Base-by-base conservation (phyloP, 2,888 invertebrate species). In the Rhagonycha fulva region DNA sequence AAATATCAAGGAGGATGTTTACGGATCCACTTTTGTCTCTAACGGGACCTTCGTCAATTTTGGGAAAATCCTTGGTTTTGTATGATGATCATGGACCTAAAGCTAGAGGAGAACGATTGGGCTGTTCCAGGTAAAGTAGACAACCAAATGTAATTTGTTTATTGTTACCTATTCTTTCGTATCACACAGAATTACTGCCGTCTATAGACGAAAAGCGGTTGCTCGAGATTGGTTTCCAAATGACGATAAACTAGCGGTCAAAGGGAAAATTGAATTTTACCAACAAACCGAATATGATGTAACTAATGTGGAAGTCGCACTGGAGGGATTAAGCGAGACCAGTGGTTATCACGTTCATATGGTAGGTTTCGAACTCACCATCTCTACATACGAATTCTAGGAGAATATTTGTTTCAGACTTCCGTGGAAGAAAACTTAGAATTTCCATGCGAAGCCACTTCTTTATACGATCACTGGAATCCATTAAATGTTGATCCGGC, bases 201-300 rank as follows among this genome's bases (percentile, higher is more conserved):
- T 94, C 9, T 93, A 93, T 83, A 91, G 94, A 9, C 91, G 95
- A 75, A 96, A 96, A 87, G 96, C 94, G 0, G 96, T 97, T 1
- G 94, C 93, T 0, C 93, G 92, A 82, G 95, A 96, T 83, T 97
- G 97, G 97, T 95, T 95, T 87, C 94, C 95, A 5, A 96, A 96
- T 87, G 95, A 94, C 0, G 90, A 91, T 76, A 87, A 88, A 0
- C 87, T 92, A 60, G 87, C 90, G 0, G 89, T 95, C 19, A 91
- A 90, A 83, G 96, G 96, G 10, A 93, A 93, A 86, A 87, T 96
- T 23, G 96, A 96, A 88, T 91, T 97, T 81, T 90, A 93, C 62
- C 97, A 97, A 87, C 95, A 96, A 87, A 94, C 95, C 0, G 94
- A 94, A 87, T 96, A 95, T 84, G 96, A 96, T 86, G 87, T 94